Conservation (phyloP, 2,113 vertebrate genomes). For the Dromaius novaehollandiae region DNA sequence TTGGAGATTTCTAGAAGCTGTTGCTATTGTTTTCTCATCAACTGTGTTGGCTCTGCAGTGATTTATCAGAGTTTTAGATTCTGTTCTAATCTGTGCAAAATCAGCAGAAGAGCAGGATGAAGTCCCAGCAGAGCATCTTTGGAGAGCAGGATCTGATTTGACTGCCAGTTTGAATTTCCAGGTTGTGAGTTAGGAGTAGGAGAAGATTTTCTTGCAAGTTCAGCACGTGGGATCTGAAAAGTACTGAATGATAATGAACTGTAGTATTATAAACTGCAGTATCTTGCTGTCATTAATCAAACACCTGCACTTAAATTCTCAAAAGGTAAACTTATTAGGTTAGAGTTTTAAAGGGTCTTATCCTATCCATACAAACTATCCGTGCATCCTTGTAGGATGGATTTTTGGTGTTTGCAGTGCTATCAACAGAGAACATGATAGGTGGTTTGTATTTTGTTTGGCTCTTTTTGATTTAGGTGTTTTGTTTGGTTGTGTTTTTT, state of each 20-base stretch:
- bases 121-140: not conserved
- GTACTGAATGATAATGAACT: not conserved
- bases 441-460: not conserved
- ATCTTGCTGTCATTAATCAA: not conserved
- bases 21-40: not conserved
- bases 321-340: not conserved
- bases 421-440: not conserved
- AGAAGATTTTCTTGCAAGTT: not conserved
- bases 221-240: not conserved
- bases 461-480: no score
- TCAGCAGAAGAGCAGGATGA: not conserved
- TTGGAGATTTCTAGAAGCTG: not conserved
- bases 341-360: not conserved
- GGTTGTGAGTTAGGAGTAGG: not conserved
- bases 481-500: no score
- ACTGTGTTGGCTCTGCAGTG: not conserved
- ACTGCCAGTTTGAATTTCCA: not conserved
- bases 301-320: not conserved
- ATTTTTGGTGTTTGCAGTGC: not conserved
- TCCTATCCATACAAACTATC: fast-evolving
- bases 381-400: not conserved
- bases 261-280: not conserved
- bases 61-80: not conserved
- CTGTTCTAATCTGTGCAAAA: not conserved
- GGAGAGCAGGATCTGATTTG: not conserved